phyloP scores from a whole-genome alignment of 2,888 invertebrate genomes.

The Iselma pallidipennis region DNA sequence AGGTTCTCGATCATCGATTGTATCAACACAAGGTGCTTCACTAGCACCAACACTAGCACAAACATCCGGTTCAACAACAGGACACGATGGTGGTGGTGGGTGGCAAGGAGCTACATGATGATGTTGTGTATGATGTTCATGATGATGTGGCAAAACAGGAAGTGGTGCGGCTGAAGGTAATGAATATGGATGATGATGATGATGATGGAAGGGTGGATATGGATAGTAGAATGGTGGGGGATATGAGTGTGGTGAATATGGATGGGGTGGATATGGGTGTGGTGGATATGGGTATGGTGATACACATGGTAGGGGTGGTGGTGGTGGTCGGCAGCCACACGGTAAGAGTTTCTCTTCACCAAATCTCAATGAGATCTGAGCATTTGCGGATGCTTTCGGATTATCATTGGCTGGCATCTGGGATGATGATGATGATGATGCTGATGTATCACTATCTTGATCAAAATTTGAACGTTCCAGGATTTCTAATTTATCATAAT shows the following conservation, averaged over 20 bases:
- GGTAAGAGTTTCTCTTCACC: background rate
- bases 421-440: background rate
- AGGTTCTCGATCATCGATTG: too few species aligned
- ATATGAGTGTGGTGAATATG: background rate
- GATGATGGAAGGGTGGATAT: background rate
- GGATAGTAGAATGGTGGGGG: background rate
- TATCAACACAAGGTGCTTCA: too few species aligned
- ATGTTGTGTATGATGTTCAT: too few species aligned
- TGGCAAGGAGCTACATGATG: too few species aligned
- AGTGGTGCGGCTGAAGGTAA: background rate
- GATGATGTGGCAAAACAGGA: too few species aligned
- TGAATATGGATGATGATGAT: background rate
- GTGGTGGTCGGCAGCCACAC: background rate
- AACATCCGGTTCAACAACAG: too few species aligned
- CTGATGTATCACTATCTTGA: background rate
- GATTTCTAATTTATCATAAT: constrained; percentile 5
- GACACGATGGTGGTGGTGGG: too few species aligned
- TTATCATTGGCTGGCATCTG: background rate
- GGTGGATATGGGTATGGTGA: background rate
- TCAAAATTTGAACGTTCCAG: background rate
- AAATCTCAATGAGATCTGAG: constrained; percentile 2
- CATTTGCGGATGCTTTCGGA: background rate
- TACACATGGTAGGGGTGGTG: background rate
- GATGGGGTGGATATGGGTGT: too few species aligned
- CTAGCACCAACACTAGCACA: too few species aligned